A percentile compares a stretch with the other conserved stretches of the same genome.
Evolutionary conservation across 2,888 invertebrate genomes (phyloP).

Genomic region (Acleris emargana): DNA sequence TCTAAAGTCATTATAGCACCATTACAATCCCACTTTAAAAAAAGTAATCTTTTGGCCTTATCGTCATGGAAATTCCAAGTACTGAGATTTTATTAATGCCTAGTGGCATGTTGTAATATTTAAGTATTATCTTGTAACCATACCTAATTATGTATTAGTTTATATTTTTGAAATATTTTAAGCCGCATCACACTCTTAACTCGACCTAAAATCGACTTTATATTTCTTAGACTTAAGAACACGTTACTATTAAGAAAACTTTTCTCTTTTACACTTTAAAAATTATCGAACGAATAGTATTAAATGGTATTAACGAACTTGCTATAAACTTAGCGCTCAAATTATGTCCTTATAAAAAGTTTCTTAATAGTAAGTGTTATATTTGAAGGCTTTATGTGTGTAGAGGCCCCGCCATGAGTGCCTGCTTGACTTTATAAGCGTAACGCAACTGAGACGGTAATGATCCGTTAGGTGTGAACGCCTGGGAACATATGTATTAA

Average conservation of each 20-base stretch:
- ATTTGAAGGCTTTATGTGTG: constrained; percentile 27
- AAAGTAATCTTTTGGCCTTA: constrained; percentile 10
- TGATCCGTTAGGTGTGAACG: background rate
- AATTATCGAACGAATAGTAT: background rate
- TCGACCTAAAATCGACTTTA: constrained; percentile 16
- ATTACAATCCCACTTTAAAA: constrained; percentile 1
- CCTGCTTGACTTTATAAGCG: constrained; percentile 59
- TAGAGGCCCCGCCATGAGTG: constrained; percentile 61
- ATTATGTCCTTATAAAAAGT: background rate
- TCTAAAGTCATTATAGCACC: too few species aligned
- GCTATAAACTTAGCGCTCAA: background rate
- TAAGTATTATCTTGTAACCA: constrained; percentile 34
- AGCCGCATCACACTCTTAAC: constrained; percentile 7
- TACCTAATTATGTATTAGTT: constrained; percentile 23
- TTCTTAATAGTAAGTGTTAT: constrained; percentile 16
- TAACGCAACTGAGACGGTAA: constrained; percentile 9
- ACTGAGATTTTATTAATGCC: constrained; percentile 21
- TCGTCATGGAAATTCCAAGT: constrained; percentile 14
- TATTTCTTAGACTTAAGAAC: constrained; percentile 19
- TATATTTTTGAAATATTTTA: constrained; percentile 7
- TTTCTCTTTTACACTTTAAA: background rate
- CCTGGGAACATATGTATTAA: background rate
- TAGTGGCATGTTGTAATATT: constrained; percentile 2
- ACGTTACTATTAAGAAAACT: constrained; percentile 28
- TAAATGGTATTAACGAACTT: background rate